A percentile compares a stretch with the other conserved stretches of the same genome.
Evolutionary conservation across 2,113 vertebrate genomes (phyloP).

Genomic region (Psilopsiagon aurifrons): DNA sequence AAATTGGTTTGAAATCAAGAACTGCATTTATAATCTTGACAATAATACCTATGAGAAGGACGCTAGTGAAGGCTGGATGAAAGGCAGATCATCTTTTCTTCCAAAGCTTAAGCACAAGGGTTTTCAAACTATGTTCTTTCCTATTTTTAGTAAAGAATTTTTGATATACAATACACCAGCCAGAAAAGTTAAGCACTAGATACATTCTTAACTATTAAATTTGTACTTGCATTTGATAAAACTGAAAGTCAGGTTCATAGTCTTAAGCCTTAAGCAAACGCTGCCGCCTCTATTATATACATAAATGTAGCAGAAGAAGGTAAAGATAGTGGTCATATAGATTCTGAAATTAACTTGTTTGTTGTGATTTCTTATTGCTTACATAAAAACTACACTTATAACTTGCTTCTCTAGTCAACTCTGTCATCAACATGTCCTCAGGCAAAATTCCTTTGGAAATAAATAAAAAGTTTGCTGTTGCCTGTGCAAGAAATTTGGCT

Average conservation of each 20-base stretch:
- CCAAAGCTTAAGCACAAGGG: not conserved
- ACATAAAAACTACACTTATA: not conserved
- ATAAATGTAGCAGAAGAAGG: not conserved
- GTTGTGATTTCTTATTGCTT: not conserved
- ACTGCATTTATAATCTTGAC: slow-evolving; percentile 55
- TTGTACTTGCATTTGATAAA: not conserved
- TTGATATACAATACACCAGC: not conserved
- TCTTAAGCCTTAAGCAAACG: not conserved
- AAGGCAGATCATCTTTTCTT: slow-evolving; percentile 37
- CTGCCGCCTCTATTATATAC: not conserved
- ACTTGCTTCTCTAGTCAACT: not conserved
- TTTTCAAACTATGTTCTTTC: not conserved
- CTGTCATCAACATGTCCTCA: not conserved
- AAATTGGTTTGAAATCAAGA: slow-evolving; percentile 63
- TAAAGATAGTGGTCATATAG: not conserved
- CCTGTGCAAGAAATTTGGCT: not conserved
- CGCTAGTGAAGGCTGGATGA: slow-evolving; percentile 36
- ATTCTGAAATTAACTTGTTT: not conserved
- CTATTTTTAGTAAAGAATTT: not conserved
- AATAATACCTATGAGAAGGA: slow-evolving; percentile 29
- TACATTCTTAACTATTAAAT: not conserved
- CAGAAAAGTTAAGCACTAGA: not conserved
- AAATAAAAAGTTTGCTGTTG: not conserved
- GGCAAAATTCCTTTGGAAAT: not conserved
- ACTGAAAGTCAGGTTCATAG: not conserved